These are phyloP conservation scores for Alauda arvensis DNA, from an alignment of 2,797 vertebrate genomes.

Conservation along the genomic window DNA sequence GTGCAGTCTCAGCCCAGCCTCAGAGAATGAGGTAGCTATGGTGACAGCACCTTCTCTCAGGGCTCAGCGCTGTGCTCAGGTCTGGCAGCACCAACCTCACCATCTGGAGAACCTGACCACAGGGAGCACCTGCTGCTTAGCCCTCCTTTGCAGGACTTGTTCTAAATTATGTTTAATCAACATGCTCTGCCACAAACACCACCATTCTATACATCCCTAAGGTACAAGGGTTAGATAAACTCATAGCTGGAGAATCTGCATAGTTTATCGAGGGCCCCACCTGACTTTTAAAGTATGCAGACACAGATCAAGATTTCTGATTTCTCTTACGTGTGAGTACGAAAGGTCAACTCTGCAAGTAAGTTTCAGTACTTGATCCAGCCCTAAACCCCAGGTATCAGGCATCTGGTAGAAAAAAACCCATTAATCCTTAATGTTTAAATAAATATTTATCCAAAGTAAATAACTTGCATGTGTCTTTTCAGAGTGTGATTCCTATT, in stretches of 20 bases:
- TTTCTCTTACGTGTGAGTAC: background rate
- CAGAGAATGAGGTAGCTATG: conserved; percentile 20
- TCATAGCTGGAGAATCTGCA: background rate
- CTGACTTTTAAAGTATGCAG: background rate
- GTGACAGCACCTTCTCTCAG: conserved; percentile 34
- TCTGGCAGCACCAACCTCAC: conserved; percentile 1
- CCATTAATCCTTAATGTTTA: background rate
- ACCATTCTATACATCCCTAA: background rate
- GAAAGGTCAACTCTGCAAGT: background rate
- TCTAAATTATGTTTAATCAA: background rate
- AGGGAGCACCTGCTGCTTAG: background rate
- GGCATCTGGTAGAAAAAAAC: background rate
- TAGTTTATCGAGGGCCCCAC: background rate
- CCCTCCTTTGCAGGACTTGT: background rate
- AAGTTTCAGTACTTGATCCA: background rate
- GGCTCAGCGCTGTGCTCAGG: background rate
- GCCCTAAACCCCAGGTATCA: background rate
- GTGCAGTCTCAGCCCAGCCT: background rate
- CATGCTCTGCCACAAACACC: background rate
- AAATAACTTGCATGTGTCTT: background rate
- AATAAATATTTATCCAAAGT: background rate
- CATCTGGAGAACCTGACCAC: background rate
- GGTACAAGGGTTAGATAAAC: background rate
- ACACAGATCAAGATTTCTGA: background rate
- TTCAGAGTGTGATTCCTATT: background rate